Evolutionary conservation across 2,797 vertebrate species (phyloP), one percentile per base, ranked within the genome.

Genomic region (Chrosomus eos): DNA sequence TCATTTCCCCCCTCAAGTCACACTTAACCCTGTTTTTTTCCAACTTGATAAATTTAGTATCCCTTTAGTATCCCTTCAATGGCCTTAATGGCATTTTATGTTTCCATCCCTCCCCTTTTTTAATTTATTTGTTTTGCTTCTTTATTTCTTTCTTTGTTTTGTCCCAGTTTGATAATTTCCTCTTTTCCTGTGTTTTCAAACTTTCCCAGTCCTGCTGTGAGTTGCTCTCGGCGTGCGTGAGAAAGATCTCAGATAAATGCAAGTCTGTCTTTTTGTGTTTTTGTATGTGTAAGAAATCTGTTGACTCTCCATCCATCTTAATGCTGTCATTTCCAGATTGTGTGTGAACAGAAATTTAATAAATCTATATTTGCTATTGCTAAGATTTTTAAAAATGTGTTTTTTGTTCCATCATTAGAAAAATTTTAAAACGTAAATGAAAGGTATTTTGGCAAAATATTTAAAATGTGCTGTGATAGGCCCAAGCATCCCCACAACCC

Each of bases 61-160:
- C 40, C 66, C 51, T 64, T 38, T 21, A 36, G 70, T 45, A 64
- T 74, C 40, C 55, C 58, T 26, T 76, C 21, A 83, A 83, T 18
- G 31, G 45, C 3, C 60, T 53, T 11, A 53, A 45, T 40, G 19
- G 21, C 9, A 7, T 60, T 81, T 71, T 72, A 2, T 51, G 14
- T 75, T 74, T 40, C 11, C 36, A 28, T 43, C n/a, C 38, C 23
- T 33, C 9, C 10, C 4, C 23, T 51, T 66, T 67, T 51, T 40
- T 11, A 4, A 1, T 64, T 23, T 64, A 19, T 58, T 28, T 55
- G 14, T 21, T 43, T 60, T 31, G 9, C 33, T 40, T 21, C 36
- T 36, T 71, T n/a, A n/a, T n/a, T n/a, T 55, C 85, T 70, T 77
- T 82, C 89, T 89, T 23, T 36, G 78, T 36, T 51, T 70, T 36